phyloP scores from a whole-genome alignment of 2,888 invertebrate genomes.

The Congeria kusceri region DNA sequence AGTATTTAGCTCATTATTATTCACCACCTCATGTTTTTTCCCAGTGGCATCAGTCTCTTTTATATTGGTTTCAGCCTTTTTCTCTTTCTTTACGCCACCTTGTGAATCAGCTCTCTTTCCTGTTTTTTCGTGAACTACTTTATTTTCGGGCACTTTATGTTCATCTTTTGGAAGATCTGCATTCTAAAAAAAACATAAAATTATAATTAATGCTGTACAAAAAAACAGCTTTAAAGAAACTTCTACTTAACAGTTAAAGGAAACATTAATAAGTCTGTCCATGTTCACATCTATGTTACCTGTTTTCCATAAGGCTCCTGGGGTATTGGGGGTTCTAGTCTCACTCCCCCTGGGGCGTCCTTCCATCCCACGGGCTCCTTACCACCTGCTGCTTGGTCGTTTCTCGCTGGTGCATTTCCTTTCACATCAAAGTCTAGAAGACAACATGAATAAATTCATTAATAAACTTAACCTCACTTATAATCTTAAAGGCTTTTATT shows the following conservation, averaged over 20 bases:
- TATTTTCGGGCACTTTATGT: conserved; percentile 11
- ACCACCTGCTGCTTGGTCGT: no score
- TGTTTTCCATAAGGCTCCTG: conserved; percentile 43
- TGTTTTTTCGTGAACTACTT: no score
- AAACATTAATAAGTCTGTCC: no score
- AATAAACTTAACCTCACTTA: no score
- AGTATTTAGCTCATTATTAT: conserved; percentile 13
- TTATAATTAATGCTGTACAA: no score
- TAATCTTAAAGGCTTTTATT: no score
- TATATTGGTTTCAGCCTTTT: conserved; percentile 11
- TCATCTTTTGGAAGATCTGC: conserved; percentile 8
- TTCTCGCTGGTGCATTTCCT: no score
- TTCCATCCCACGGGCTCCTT: background rate
- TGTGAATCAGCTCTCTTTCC: conserved; percentile 13
- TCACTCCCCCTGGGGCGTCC: background rate
- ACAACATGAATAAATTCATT: no score
- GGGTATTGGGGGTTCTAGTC: conserved; percentile 59
- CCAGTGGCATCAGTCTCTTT: conserved; percentile 18
- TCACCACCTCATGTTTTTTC: conserved; percentile 8
- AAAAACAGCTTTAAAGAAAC: no score
- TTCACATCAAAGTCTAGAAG: no score
- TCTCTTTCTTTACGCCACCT: conserved; percentile 8
- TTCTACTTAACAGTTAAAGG: no score
- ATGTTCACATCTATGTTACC: no score
- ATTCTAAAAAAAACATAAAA: background rate